These are phyloP conservation scores for Crax fasciolata DNA, from an alignment of 2,797 vertebrate genomes.

Conservation along the genomic window DNA sequence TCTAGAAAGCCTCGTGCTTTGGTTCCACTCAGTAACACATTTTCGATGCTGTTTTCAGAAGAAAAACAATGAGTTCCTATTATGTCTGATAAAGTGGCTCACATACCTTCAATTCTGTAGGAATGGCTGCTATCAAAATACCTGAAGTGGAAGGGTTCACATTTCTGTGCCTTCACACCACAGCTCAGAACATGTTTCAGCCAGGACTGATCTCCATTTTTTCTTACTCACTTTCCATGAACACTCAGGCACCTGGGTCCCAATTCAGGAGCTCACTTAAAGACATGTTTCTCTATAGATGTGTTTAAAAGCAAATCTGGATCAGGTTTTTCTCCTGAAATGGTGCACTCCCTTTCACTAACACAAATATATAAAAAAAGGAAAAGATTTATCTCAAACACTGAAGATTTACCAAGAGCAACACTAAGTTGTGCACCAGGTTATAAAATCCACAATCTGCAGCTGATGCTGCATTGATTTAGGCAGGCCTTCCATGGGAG, in stretches of 20 bases:
- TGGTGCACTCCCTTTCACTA: neutral
- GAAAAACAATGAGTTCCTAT: constrained; percentile 24
- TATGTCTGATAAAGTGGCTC: constrained; percentile 23
- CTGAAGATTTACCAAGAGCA: constrained; percentile 8
- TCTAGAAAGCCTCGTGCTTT: neutral
- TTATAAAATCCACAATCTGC: constrained; percentile 25
- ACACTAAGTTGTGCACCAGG: neutral
- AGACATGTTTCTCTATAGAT: neutral
- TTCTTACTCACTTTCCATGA: neutral
- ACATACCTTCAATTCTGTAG: neutral
- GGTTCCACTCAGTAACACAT: neutral
- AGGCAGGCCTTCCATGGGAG: constrained; percentile 2
- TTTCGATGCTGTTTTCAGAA: neutral
- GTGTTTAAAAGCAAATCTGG: neutral
- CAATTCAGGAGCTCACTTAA: neutral
- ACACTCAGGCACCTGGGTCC: neutral
- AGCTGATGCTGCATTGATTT: constrained; percentile 8
- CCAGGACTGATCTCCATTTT: neutral
- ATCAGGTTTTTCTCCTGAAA: neutral
- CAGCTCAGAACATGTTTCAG: constrained; percentile 5
- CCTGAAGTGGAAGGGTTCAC: constrained; percentile 34
- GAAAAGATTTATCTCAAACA: neutral
- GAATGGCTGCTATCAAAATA: constrained; percentile 58
- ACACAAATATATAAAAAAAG: neutral
- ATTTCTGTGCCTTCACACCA: constrained; percentile 1